Evolutionary conservation across 2,888 invertebrate genomes (phyloP), one percentile per base, ranked within the genome.

Genomic region (Drosophila algonquin): DNA sequence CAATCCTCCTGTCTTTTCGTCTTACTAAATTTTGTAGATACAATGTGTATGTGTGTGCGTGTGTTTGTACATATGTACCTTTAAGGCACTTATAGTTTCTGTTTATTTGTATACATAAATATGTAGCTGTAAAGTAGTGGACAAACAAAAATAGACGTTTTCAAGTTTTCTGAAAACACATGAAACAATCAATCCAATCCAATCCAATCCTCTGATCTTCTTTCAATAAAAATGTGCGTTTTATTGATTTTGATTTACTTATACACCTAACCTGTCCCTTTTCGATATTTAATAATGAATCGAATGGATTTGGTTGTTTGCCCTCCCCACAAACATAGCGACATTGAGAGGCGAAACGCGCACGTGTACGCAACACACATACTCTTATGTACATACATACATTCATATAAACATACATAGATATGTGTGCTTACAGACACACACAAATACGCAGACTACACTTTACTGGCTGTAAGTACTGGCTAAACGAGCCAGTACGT

Each of bases 291-390:
- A 14, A 14, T 6, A 14, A 40, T 40, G 6, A 14, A 40, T 40
- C 40, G 40, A 40, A 14, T 2, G 40, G 0, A 14, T 40, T 40
- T 40, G 14, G 6, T 40, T 7, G 14, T 14, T 46, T 69, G 44
- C 21, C 21, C 21, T 21, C 69, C 58, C 30, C 65, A 64, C 16
- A 65, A 56, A 45, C 45, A 51, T 65, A 51, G 67, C 65, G 67
- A 57, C 67, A 67, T 67, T 67, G 67, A 67, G 65, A 67, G 40
- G 35, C 24, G n/a, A 9, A 9, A 40, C 55, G 77, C 64, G 77
- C 64, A 67, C 67, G 67, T 67, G 67, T 51, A 57, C 51, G 32
- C 12, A 35, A 18, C 44, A 35, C 62, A 46, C n/a, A 57, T 18
- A 10, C 60, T 51, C 16, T 9, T 9, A 24, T 32, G 48, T 30